Evolutionary conservation across 1,140 invertebrate genomes (phyloP).

Genomic region (Pseudobourletiella spinata): DNA sequence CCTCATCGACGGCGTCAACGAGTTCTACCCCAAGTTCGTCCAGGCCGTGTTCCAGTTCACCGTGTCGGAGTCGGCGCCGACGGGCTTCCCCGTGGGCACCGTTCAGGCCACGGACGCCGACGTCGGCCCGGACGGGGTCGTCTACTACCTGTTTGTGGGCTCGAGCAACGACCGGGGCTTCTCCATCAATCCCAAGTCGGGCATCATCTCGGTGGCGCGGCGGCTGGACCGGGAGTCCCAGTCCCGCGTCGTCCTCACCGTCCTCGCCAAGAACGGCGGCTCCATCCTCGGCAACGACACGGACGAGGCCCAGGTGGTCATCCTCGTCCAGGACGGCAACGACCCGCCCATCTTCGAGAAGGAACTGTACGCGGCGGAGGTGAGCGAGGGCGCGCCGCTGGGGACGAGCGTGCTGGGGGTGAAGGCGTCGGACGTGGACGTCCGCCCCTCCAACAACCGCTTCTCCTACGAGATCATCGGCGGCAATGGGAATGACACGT

Average conservation of each 20-base stretch:
- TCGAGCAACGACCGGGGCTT: constrained; percentile 88
- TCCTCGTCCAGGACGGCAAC: constrained; percentile 89
- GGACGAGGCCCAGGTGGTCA: constrained; percentile 85
- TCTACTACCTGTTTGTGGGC: constrained; percentile 86
- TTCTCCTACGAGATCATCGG: constrained; percentile 83
- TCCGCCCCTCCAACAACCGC: constrained; percentile 79
- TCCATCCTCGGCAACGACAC: constrained; percentile 83
- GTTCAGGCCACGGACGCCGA: constrained; percentile 87
- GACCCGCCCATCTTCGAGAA: constrained; percentile 86
- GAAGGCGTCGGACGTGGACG: constrained; percentile 82
- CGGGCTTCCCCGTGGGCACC: constrained; percentile 74
- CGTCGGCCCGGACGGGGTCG: constrained; percentile 77
- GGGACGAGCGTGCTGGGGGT: constrained; percentile 69
- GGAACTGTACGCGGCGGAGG: constrained; percentile 58
- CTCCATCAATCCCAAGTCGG: constrained; percentile 71
- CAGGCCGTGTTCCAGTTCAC: constrained; percentile 87
- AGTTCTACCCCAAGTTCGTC: constrained; percentile 83
- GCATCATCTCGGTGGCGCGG: constrained; percentile 69
- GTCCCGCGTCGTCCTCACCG: constrained; percentile 76
- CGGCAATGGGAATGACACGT: constrained; percentile 70
- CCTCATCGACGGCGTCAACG: constrained; percentile 79
- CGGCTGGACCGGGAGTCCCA: constrained; percentile 82
- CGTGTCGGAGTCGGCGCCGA: constrained; percentile 81
- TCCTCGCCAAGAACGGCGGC: constrained; percentile 88
- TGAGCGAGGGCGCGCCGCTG: constrained; percentile 64